Base-by-base conservation (phyloP, 1,140 invertebrate species). In the Rhagoletis pomonella region DNA sequence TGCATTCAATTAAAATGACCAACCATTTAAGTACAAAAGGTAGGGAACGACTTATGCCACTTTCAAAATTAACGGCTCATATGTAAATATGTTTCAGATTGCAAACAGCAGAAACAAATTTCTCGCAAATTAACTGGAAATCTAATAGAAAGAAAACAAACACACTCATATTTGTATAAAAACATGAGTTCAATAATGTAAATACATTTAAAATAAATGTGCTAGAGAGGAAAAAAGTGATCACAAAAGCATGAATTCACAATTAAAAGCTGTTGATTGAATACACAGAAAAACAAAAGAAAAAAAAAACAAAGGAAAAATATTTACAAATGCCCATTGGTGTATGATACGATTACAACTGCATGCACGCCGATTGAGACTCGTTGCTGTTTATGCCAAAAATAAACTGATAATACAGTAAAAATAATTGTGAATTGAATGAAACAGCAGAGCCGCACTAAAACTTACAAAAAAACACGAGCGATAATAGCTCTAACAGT, bases 361-460 rank as follows among this genome's bases (percentile, higher is more conserved):
- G 60, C 9, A 67, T 67, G 73, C 47, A 81, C 44, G 73, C 73
- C 73, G 50, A 47, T 81, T 81, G 73, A 81, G 73, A 9, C 47
- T 55, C 47, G 17, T 58, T 9, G n/a, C 55, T 55, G 73, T 81
- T 50, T 81, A 19, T 58, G 12, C 47, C 73, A 81, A 81, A 81
- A 81, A 81, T 81, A 81, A 81, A 81, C 73, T 55, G 73, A 81
- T 81, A 67, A 67, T 67, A 55, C 14, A n/a, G 73, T 81, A 81
- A 81, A 81, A 81, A 81, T 81, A 81, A 81, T 81, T 81, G 50
- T 81, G 73, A 81, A 81, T 81, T 81, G 17, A 81, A 17, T 55
- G 73, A 81, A 81, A 73, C 19, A 58, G 73, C 73, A 81, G n/a
- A 62, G 3, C 2, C 6, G 5, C 17, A 55, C 47, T 55, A 19